Conservation (phyloP, 2,888 invertebrate genomes). For the Pseudolycoriella hygida region DNA sequence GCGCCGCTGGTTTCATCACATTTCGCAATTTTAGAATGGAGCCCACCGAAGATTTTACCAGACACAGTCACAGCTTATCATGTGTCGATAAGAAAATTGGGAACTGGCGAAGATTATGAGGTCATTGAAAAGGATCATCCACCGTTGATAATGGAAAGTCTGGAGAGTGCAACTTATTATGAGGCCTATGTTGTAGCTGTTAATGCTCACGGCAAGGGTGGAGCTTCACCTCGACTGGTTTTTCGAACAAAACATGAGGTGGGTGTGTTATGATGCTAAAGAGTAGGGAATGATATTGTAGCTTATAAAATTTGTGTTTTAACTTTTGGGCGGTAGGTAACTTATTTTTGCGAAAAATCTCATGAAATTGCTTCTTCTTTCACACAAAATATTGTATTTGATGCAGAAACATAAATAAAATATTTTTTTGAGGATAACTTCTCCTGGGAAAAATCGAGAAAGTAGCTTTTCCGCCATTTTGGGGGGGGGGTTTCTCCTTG, state of each 20-base stretch:
- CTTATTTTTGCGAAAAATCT: no score
- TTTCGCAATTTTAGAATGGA: conserved; percentile 66
- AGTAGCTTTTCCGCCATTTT: no score
- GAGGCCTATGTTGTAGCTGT: conserved; percentile 65
- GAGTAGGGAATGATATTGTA: no score
- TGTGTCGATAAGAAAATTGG: conserved; percentile 38
- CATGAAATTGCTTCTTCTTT: no score
- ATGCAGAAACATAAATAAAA: no score
- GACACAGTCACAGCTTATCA: conserved; percentile 53
- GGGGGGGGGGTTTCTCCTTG: no score
- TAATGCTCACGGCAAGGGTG: conserved; percentile 62
- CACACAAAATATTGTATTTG: no score
- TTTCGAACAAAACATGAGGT: conserved; percentile 58
- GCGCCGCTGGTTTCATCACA: conserved; percentile 56
- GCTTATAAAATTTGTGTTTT: no score
- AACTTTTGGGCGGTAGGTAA: no score
- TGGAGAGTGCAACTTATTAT: conserved; percentile 57
- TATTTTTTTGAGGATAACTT: no score
- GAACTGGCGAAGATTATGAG: conserved; percentile 35
- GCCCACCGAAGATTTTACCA: conserved; percentile 46
- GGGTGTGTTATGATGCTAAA: conserved; percentile 12
- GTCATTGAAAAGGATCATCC: conserved; percentile 41
- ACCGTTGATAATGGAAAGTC: conserved; percentile 55
- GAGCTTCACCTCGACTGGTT: conserved; percentile 54
- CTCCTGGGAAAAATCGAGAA: no score